Percentiles rank a stretch among this genome's conserved stretches.
Conservation (phyloP, 92 coral and sea anemone genomes). For the Paramuricea clavata region DNA sequence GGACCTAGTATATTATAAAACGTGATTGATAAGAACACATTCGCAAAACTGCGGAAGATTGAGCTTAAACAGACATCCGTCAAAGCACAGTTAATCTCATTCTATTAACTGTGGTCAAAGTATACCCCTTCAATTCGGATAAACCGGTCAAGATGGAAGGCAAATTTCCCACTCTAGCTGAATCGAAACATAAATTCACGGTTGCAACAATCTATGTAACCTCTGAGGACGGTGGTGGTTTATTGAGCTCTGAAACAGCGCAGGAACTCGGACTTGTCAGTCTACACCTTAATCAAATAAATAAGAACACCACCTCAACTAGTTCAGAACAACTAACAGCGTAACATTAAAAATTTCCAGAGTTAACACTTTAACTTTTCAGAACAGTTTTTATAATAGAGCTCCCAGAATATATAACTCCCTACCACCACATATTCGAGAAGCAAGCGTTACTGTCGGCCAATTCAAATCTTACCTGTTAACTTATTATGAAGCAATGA, state of each 20-base stretch:
- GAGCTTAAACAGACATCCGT: conserved; percentile 1
- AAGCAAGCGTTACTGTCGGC: too few relatives aligned
- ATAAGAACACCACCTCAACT: background rate
- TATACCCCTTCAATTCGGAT: conserved; percentile 34
- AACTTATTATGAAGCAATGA: too few relatives aligned
- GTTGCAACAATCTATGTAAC: conserved; percentile 32
- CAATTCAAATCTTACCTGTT: too few relatives aligned
- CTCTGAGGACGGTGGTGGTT: conserved; percentile 41
- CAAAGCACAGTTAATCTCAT: too few relatives aligned
- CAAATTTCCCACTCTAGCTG: conserved; percentile 20
- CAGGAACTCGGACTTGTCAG: conserved; percentile 43
- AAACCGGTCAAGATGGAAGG: conserved; percentile 44
- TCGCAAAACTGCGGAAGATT: background rate
- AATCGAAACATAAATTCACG: conserved; percentile 23
- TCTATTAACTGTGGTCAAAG: too few relatives aligned
- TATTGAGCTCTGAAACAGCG: conserved; percentile 40
- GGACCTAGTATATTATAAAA: background rate
- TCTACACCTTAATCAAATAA: conserved; percentile 20
- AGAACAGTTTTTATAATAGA: too few relatives aligned
- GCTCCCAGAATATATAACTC: too few relatives aligned
- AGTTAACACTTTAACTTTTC: too few relatives aligned
- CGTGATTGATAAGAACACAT: background rate
- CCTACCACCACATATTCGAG: too few relatives aligned
- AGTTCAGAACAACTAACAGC: too few relatives aligned
- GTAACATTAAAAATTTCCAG: too few relatives aligned